Conservation (phyloP, 2,888 invertebrate species). For the Lasioglossum zephyrum region DNA sequence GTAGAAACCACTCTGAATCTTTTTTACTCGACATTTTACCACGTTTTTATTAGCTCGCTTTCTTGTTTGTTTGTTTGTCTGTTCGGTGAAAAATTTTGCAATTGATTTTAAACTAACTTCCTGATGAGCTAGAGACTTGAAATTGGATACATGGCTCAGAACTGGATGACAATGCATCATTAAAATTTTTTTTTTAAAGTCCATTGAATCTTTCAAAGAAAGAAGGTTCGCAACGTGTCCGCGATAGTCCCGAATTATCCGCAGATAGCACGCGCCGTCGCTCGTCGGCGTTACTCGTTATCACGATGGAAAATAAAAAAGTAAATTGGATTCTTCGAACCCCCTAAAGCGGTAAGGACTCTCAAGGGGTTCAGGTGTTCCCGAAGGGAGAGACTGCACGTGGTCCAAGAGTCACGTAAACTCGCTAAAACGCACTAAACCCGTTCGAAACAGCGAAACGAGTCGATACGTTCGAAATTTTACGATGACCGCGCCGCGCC, state of each 20-base stretch:
- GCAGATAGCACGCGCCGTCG: neutral
- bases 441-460: slow-evolving; percentile 30
- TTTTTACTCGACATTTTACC: neutral
- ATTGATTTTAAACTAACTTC: too few species aligned
- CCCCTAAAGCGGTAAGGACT: neutral
- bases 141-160: too few species aligned
- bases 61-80: too few species aligned
- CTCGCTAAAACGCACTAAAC: slow-evolving; percentile 6
- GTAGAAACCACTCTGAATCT: neutral
- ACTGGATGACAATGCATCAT: too few species aligned
- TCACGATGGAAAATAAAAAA: neutral
- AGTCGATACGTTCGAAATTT: slow-evolving; percentile 32
- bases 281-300: neutral
- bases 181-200: too few species aligned
- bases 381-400: neutral
- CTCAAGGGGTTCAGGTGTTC: neutral
- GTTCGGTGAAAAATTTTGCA: too few species aligned
- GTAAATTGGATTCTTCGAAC: neutral
- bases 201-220: neutral
- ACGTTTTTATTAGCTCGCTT: too few species aligned
- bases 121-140: too few species aligned
- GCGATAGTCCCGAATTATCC: neutral
- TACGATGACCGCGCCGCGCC: slow-evolving; percentile 20
- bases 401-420: slow-evolving; percentile 17
- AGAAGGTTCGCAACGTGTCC: neutral